Evolutionary conservation across 2,113 vertebrate species (phyloP), one percentile per base, ranked within the genome.

Genomic region (Kryptolebias marmoratus): DNA sequence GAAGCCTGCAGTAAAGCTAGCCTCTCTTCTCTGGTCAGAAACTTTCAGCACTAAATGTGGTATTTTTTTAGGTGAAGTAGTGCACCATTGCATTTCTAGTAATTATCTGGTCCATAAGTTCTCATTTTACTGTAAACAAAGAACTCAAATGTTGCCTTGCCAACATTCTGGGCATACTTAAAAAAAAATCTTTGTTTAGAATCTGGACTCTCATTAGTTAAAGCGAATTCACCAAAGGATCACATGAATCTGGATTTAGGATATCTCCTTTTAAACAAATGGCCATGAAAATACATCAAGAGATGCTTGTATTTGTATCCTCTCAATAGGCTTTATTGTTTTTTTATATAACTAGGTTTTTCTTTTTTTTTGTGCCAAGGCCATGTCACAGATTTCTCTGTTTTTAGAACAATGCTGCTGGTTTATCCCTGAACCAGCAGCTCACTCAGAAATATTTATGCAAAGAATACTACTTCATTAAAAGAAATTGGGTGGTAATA

Each of bases 401-500:
- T 52, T 61, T 59, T 49, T n/a, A n/a, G 18, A 75, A 64, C 62
- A 11, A 31, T 54, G n/a, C 68, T 65, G 11, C 4, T 5, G 7
- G n/a, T 58, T 16, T 36, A 30, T 45, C 55, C 42, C 31, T 18
- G 13, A 71, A 27, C 31, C n/a, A 28, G 54, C 4, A 50, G 39
- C 55, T 72, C 49, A 16, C 15, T 61, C 13, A 53, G 65, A 42
- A 15, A 57, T 28, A 52, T 71, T 66, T 49, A 66, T 69, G 22
- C 36, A 44, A 66, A 81, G 53, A 62, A 59, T 75, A 56, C 6
- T 1, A 48, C 15, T 31, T 63, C 53, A 81, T 72, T 75, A 69
- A 60, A 67, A 83, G 10, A 50, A 52, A 55, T 28, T 49, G 32
- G 31, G n/a, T n/a, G 53, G 28, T 79, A 73, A 70, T 48, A 58